A percentile compares a stretch with the other conserved stretches of the same genome.
Evolutionary conservation across 2,113 vertebrate genomes (phyloP).

Genomic region (Rhinopomastus cyanomelas): DNA sequence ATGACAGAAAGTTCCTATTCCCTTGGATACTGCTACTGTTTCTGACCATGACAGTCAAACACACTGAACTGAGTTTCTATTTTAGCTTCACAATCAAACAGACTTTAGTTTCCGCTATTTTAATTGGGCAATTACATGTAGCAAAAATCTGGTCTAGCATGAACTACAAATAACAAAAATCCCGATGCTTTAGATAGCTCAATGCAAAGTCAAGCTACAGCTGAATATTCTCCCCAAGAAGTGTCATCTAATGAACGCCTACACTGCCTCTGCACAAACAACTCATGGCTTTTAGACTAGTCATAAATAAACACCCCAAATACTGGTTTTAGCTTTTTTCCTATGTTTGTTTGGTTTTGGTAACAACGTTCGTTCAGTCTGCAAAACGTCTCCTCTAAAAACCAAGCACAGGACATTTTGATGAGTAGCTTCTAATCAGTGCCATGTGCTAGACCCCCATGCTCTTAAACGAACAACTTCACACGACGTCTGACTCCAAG

Average conservation of each 20-base stretch:
- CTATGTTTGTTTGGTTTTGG: fast-evolving
- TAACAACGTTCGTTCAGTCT: background rate
- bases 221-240: background rate
- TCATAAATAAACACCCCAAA: background rate
- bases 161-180: background rate
- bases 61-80: background rate
- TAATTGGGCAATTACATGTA: background rate
- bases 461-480: background rate
- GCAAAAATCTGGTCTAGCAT: background rate
- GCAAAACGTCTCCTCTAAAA: background rate
- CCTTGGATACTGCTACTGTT: background rate
- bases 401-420: background rate
- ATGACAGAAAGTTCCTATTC: background rate
- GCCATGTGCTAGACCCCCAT: too few species aligned
- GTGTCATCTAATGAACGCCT: background rate
- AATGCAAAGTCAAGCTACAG: background rate
- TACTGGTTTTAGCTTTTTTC: background rate
- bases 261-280: background rate
- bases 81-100: background rate
- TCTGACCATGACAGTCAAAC: background rate
- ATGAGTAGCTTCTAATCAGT: background rate
- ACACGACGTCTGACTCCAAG: fast-evolving
- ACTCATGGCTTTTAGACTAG: background rate
- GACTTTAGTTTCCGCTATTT: background rate
- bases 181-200: background rate